A percentile compares a stretch with the other conserved stretches of the same genome.
Evolutionary conservation across 2,113 vertebrate species (phyloP).

Genomic region (Oplegnathus fasciatus): DNA sequence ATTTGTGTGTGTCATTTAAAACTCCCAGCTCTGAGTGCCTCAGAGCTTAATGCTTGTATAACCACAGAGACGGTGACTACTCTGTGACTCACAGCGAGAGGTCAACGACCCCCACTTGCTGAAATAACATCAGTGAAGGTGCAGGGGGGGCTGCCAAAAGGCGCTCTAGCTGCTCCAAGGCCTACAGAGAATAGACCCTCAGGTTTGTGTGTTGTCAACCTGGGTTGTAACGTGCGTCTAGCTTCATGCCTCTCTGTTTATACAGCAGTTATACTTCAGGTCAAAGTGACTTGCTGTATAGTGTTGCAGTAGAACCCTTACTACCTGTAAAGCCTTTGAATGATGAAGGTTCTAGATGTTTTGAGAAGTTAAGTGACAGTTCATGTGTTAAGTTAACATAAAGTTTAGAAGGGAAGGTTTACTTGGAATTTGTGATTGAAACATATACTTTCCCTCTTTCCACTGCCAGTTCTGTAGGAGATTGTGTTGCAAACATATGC

Average conservation of each 20-base stretch:
- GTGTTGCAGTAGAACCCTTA: background rate
- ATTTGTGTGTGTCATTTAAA: conserved; percentile 44
- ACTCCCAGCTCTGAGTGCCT: conserved; percentile 8
- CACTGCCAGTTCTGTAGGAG: background rate
- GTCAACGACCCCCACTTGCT: conserved; percentile 59
- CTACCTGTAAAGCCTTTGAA: background rate
- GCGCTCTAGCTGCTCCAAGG: background rate
- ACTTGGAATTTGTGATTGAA: background rate
- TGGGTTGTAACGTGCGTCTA: background rate
- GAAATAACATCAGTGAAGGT: conserved; percentile 73
- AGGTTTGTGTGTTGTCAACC: conserved; percentile 30
- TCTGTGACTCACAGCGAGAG: conserved; percentile 40
- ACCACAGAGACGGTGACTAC: conserved; percentile 30
- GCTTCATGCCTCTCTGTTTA: conserved; percentile 30
- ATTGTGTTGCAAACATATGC: conserved; percentile 1
- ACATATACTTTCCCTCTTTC: background rate
- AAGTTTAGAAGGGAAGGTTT: background rate
- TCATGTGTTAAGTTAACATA: background rate
- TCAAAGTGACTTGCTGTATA: background rate
- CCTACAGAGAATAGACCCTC: conserved; percentile 4
- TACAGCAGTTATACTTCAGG: conserved; percentile 37
- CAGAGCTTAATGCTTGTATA: conserved; percentile 50
- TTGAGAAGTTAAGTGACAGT: background rate
- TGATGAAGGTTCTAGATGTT: background rate
- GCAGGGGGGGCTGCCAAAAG: conserved; percentile 48